These are phyloP conservation scores for Emydocephalus ijimae DNA, from an alignment of 2,113 vertebrate species.

Conservation along the genomic window DNA sequence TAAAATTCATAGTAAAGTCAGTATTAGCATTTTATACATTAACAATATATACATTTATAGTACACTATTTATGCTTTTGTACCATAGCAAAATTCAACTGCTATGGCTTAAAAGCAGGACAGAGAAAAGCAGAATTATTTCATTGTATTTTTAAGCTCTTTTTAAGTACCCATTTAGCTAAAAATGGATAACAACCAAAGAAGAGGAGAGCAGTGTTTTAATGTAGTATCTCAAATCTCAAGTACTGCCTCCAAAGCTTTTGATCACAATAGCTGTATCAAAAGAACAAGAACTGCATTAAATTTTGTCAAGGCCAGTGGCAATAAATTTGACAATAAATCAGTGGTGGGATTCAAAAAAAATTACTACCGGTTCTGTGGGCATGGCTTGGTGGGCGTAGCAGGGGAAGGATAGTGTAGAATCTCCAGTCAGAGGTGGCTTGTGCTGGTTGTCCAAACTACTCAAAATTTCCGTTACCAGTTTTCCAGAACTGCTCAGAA, in stretches of 20 bases:
- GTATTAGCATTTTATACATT: background rate
- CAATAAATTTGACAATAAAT: background rate
- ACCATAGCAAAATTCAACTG: too few species aligned
- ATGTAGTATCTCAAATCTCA: background rate
- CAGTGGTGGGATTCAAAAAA: too few species aligned
- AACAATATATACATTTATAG: background rate
- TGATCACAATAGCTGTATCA: background rate
- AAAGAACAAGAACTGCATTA: background rate
- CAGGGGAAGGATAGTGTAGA: too few species aligned
- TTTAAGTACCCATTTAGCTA: background rate
- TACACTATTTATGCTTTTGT: background rate
- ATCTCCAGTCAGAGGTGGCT: too few species aligned
- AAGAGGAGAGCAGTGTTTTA: background rate
- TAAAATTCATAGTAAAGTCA: background rate
- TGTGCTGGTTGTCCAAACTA: too few species aligned
- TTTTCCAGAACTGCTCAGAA: too few species aligned
- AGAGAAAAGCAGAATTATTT: background rate
- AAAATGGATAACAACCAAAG: background rate
- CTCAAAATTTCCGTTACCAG: too few species aligned
- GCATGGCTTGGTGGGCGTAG: too few species aligned
- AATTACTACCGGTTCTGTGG: too few species aligned
- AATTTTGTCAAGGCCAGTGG: background rate
- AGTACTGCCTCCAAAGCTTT: background rate
- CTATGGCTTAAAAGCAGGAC: background rate
- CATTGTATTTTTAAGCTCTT: background rate